These are phyloP conservation scores for Dolichoris vasculosae DNA, from an alignment of 1,140 invertebrate species.

Conservation along the genomic window DNA sequence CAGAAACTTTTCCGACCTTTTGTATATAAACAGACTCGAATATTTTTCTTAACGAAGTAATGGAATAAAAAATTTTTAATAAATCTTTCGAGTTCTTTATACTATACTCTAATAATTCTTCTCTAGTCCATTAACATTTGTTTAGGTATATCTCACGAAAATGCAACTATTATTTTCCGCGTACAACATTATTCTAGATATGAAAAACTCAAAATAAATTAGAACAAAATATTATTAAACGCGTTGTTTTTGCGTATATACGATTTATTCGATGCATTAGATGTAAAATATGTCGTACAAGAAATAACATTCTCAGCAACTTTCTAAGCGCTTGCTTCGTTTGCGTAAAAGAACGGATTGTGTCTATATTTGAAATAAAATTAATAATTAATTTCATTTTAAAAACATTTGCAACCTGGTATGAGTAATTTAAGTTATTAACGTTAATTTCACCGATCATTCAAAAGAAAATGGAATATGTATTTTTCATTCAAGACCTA, in stretches of 20 bases:
- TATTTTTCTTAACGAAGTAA: background rate
- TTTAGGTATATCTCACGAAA: background rate
- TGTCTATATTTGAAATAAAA: too few species aligned
- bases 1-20: background rate
- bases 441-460: too few species aligned
- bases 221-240: too few species aligned
- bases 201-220: background rate
- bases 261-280: too few species aligned
- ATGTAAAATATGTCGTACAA: too few species aligned
- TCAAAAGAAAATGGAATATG: background rate
- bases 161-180: background rate
- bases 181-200: background rate
- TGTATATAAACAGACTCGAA: background rate
- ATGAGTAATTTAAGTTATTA: too few species aligned
- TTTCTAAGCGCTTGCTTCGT: too few species aligned
- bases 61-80: constrained; percentile 23
- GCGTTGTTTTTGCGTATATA: too few species aligned
- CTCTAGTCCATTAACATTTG: constrained; percentile 4
- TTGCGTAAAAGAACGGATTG: too few species aligned
- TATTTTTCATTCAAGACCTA: background rate
- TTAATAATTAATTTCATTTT: too few species aligned
- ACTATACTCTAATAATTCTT: background rate
- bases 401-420: too few species aligned
- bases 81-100: background rate
- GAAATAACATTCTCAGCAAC: too few species aligned